Evolutionary conservation across 1,140 invertebrate genomes (phyloP).

Genomic region (Drosophila subobscura): DNA sequence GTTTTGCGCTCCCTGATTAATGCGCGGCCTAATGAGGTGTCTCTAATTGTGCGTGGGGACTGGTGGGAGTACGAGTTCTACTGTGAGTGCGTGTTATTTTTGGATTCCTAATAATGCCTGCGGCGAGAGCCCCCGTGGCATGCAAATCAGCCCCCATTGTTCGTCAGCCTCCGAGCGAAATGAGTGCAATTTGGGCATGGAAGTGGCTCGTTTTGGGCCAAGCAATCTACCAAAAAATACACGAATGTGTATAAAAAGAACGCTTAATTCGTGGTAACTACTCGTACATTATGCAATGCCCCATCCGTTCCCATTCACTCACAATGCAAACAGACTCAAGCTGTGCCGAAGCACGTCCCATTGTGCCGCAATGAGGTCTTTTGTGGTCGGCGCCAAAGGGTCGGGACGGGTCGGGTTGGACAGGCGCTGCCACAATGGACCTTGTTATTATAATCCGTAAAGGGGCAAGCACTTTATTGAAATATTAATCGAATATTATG

Average conservation of each 20-base stretch:
- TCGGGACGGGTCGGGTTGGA: constrained; percentile 16
- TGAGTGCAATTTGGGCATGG: constrained; percentile 55
- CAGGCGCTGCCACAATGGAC: constrained; percentile 56
- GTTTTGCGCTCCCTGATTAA: constrained; percentile 57
- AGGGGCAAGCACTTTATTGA: constrained; percentile 72
- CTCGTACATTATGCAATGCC: constrained; percentile 47
- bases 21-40: constrained; percentile 71
- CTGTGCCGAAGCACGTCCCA: constrained; percentile 17
- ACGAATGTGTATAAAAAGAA: constrained; percentile 25
- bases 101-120: constrained; percentile 38
- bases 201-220: constrained; percentile 32
- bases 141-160: constrained; percentile 63
- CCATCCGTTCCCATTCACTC: constrained; percentile 7
- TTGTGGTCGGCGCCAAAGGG: constrained; percentile 41
- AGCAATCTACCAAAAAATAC: constrained; percentile 33
- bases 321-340: constrained; percentile 18
- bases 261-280: constrained; percentile 52
- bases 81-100: constrained; percentile 51
- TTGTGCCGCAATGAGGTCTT: constrained; percentile 30
- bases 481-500: constrained; percentile 80
- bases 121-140: constrained; percentile 14
- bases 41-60: constrained; percentile 40
- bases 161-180: constrained; percentile 29
- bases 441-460: constrained; percentile 71
- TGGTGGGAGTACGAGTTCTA: neutral